Percentiles rank a stretch among this genome's conserved stretches.
phyloP scores from a whole-genome alignment of 2,797 vertebrate species.

The Denticeps clupeoides region DNA sequence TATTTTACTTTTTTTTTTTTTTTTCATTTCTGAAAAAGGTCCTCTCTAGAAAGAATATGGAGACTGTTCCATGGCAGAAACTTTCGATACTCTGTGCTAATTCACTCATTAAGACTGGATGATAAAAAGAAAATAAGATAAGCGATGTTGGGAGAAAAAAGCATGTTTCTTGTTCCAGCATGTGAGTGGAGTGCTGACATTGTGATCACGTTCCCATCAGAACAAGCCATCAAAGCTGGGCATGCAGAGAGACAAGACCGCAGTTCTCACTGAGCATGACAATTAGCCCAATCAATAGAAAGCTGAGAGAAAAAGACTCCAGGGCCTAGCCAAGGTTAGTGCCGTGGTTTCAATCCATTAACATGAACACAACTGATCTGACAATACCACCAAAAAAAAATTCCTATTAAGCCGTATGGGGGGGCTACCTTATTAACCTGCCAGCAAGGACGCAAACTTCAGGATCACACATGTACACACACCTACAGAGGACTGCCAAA shows the following conservation, averaged over 20 bases:
- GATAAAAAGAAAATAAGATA: too few species aligned
- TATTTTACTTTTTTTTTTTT: too few species aligned
- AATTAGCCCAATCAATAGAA: constrained; percentile 61
- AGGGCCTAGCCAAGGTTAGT: constrained; percentile 51
- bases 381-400: constrained; percentile 37
- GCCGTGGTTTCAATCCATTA: constrained; percentile 47
- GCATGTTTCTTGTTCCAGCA: constrained; percentile 16
- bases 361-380: constrained; percentile 52
- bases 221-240: constrained; percentile 36
- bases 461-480: background rate
- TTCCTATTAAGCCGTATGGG: too few species aligned
- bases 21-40: too few species aligned
- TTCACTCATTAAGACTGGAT: too few species aligned
- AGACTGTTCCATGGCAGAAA: too few species aligned
- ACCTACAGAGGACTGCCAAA: background rate
- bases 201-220: constrained; percentile 21
- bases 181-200: constrained; percentile 25
- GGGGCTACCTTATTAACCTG: too few species aligned
- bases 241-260: constrained; percentile 41
- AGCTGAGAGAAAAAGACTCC: constrained; percentile 21
- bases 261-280: constrained; percentile 53
- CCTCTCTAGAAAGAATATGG: too few species aligned
- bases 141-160: constrained; percentile 25
- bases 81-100: too few species aligned
- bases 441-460: too few species aligned